phyloP scores from a whole-genome alignment of 2,113 vertebrate genomes.

The Pelusios castaneus region DNA sequence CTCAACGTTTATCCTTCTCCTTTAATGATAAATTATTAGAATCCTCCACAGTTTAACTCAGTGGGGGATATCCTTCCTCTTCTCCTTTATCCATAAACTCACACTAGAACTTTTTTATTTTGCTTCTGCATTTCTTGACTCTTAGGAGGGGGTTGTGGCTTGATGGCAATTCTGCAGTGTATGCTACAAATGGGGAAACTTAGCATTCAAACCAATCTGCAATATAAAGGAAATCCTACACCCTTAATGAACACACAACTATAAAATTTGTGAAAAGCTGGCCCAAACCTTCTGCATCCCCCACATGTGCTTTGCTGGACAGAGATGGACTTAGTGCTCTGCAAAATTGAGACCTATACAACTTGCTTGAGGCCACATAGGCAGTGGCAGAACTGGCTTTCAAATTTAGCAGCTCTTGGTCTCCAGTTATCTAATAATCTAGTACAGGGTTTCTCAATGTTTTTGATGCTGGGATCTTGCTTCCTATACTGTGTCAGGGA shows the following conservation, averaged over 20 bases:
- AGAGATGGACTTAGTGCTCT: neutral
- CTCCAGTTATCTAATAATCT: neutral
- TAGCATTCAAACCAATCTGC: neutral
- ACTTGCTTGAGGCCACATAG: neutral
- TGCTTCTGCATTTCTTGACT: neutral
- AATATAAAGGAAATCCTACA: neutral
- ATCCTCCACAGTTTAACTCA: neutral
- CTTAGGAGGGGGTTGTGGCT: neutral
- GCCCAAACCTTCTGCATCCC: neutral
- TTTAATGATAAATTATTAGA: neutral
- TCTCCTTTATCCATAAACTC: neutral
- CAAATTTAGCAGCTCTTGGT: neutral
- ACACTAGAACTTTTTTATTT: neutral
- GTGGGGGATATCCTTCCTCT: neutral
- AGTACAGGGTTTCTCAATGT: neutral
- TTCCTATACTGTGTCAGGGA: too few relatives aligned
- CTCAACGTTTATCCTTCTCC: accelerated
- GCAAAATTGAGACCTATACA: neutral
- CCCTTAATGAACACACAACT: neutral
- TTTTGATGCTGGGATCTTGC: too few relatives aligned
- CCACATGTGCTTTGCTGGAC: neutral
- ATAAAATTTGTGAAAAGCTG: neutral
- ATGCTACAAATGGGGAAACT: neutral
- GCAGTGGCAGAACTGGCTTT: neutral
- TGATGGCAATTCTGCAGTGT: neutral